These are phyloP conservation scores for Echinops telfairi DNA, from an alignment of 2,113 vertebrate genomes.

Conservation along the genomic window DNA sequence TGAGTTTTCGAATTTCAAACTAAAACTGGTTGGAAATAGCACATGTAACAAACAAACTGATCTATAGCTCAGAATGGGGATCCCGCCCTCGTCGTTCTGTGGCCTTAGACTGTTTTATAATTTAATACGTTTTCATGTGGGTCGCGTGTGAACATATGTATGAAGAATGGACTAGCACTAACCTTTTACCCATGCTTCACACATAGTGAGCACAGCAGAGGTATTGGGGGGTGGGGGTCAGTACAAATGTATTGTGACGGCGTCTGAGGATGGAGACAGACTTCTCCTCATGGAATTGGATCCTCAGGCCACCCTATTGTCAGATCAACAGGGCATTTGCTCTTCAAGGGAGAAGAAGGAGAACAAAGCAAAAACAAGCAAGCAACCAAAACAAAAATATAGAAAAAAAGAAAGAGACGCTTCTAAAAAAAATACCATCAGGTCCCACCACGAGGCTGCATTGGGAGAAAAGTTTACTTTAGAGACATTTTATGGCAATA, in stretches of 20 bases:
- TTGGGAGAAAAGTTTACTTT: slow-evolving; percentile 2
- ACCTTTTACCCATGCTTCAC: background rate
- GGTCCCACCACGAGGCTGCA: background rate
- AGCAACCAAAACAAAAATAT: background rate
- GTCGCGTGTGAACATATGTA: background rate
- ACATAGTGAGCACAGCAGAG: background rate
- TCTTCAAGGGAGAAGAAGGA: background rate
- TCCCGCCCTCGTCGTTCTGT: background rate
- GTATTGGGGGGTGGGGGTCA: background rate
- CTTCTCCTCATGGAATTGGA: background rate
- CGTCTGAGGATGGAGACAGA: background rate
- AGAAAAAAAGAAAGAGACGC: background rate
- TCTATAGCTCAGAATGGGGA: background rate
- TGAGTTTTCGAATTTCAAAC: slow-evolving; percentile 12
- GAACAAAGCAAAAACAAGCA: background rate
- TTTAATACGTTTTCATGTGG: slow-evolving; percentile 18
- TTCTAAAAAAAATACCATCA: slow-evolving; percentile 5
- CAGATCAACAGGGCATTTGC: background rate
- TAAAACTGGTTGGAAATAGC: background rate
- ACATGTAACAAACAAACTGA: background rate
- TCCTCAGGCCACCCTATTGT: background rate
- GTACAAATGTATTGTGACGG: background rate
- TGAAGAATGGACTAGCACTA: too few relatives aligned
- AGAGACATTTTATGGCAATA: slow-evolving; percentile 47
- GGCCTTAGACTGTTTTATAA: background rate